Evolutionary conservation across 2,113 vertebrate genomes (phyloP).

Genomic region (Siphamia tubifer): DNA sequence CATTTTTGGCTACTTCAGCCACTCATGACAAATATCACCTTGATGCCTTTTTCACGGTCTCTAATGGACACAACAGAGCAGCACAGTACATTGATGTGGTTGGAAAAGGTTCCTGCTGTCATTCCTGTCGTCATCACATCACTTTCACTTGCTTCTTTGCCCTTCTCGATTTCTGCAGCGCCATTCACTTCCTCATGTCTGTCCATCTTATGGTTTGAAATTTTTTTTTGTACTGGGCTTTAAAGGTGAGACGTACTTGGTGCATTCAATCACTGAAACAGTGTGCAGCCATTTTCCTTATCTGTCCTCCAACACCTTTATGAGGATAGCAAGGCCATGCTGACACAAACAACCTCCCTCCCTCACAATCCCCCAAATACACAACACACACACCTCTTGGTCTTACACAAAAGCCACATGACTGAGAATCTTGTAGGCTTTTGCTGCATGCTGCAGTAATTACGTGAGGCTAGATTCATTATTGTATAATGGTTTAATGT

Average conservation of each 20-base stretch:
- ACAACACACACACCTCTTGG: slow-evolving; percentile 5
- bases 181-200: not conserved
- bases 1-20: not conserved
- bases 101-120: slow-evolving; percentile 27
- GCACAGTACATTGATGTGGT: not conserved
- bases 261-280: slow-evolving; percentile 2
- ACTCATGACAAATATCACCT: not conserved
- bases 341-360: slow-evolving; percentile 23
- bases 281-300: slow-evolving; percentile 28
- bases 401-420: slow-evolving; percentile 13
- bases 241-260: not conserved
- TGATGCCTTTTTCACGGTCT: not conserved
- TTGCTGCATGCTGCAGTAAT: slow-evolving; percentile 37
- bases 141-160: not conserved
- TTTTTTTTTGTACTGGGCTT: slow-evolving; percentile 17
- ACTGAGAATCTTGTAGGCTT: slow-evolving; percentile 15
- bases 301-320: slow-evolving; percentile 47
- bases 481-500: slow-evolving; percentile 37
- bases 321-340: not conserved
- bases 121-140: not conserved
- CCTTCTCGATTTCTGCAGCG: not conserved
- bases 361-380: not conserved
- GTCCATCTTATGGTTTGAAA: not conserved
- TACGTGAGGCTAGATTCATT: slow-evolving; percentile 33
- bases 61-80: slow-evolving; percentile 28